Evolutionary conservation across 2,888 invertebrate species (phyloP).

Genomic region (Lomographa bimaculata): DNA sequence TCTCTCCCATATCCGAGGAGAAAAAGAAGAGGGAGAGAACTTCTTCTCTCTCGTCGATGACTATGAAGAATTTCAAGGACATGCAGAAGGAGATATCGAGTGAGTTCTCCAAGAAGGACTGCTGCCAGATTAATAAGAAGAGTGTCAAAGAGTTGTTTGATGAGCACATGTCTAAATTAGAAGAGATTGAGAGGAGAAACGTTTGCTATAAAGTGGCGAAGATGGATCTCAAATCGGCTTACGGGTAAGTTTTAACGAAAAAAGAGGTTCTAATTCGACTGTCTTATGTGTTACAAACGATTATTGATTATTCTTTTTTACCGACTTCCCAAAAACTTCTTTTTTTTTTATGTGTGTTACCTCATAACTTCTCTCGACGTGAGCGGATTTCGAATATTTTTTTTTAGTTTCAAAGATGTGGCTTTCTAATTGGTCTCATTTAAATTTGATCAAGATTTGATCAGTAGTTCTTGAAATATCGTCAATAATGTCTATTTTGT

Average conservation of each 20-base stretch:
- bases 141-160: constrained; percentile 56
- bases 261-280: too few species aligned
- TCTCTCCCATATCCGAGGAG: constrained; percentile 26
- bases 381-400: too few species aligned
- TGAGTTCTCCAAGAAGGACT: constrained; percentile 59
- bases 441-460: too few species aligned
- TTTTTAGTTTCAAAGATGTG: too few species aligned
- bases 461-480: too few species aligned
- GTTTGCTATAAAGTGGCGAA: constrained; percentile 57
- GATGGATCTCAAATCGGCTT: constrained; percentile 55
- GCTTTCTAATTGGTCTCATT: too few species aligned
- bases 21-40: constrained; percentile 42
- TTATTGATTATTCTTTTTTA: too few species aligned
- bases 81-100: constrained; percentile 61
- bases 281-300: too few species aligned
- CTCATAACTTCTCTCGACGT: too few species aligned
- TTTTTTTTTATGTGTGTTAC: too few species aligned
- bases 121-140: constrained; percentile 54
- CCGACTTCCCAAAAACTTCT: too few species aligned
- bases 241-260: constrained; percentile 70
- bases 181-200: constrained; percentile 46
- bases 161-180: constrained; percentile 51
- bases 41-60: constrained; percentile 45
- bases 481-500: too few species aligned
- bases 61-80: constrained; percentile 68